phyloP scores from a whole-genome alignment of 2,113 vertebrate genomes.

The Prolemur simus region DNA sequence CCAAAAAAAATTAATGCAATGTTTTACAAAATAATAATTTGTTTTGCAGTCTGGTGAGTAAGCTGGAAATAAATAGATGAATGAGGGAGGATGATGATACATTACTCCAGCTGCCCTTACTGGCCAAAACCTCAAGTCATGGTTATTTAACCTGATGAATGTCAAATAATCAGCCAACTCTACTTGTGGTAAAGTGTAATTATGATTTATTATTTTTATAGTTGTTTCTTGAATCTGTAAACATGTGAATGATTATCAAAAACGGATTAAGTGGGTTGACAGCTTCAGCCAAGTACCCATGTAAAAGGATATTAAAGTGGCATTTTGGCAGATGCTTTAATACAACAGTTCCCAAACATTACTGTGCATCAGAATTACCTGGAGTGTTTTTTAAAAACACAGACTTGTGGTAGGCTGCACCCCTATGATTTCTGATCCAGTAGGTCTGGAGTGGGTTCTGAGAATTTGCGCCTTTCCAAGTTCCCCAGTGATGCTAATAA shows the following conservation, averaged over 20 bases:
- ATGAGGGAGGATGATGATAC: background rate
- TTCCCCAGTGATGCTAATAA: background rate
- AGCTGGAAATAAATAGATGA: background rate
- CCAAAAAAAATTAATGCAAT: background rate
- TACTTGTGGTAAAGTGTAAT: background rate
- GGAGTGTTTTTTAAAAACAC: background rate
- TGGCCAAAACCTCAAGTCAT: background rate
- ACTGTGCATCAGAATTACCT: background rate
- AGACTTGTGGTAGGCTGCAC: background rate
- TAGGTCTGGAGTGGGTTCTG: background rate
- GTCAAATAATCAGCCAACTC: background rate
- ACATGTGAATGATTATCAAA: background rate
- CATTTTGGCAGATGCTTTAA: background rate
- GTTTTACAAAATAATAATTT: background rate
- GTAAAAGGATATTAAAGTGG: background rate
- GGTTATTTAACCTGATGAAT: background rate
- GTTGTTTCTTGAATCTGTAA: slow-evolving; percentile 17
- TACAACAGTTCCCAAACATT: background rate
- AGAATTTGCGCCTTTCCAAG: background rate
- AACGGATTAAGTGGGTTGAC: background rate
- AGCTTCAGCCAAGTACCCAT: background rate
- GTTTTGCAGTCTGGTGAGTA: background rate
- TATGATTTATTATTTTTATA: background rate
- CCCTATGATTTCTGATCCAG: background rate
- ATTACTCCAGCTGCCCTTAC: background rate